A percentile compares a stretch with the other conserved stretches of the same genome.
Evolutionary conservation across 2,797 vertebrate genomes (phyloP).

Genomic region (Eupleurogrammus muticus): DNA sequence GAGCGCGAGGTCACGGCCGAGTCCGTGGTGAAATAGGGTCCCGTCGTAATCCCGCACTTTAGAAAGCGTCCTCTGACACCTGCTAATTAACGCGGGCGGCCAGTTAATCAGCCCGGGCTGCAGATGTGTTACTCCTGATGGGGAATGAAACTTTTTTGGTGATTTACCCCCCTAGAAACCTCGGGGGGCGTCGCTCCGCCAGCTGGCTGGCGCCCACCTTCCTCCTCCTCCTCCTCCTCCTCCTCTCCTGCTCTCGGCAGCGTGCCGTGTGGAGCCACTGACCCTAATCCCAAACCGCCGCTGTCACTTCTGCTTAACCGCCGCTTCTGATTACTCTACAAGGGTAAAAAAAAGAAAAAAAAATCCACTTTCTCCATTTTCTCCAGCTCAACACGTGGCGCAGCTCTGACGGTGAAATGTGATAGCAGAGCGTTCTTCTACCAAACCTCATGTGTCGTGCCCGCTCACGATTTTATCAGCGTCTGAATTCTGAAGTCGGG

Average conservation of each 20-base stretch:
- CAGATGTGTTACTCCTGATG: slow-evolving; percentile 58
- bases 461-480: slow-evolving; percentile 24
- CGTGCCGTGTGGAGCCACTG: slow-evolving; percentile 53
- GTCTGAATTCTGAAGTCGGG: slow-evolving; percentile 30
- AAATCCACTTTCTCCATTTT: slow-evolving; percentile 47
- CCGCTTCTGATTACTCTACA: slow-evolving; percentile 60
- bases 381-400: slow-evolving; percentile 41
- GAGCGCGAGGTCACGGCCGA: slow-evolving; percentile 42
- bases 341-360: slow-evolving; percentile 54
- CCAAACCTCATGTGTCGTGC: not conserved
- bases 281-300: slow-evolving; percentile 70
- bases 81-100: slow-evolving; percentile 41
- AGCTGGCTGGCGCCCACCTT: slow-evolving; percentile 52
- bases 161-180: slow-evolving; percentile 42
- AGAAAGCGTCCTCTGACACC: slow-evolving; percentile 49
- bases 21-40: slow-evolving; percentile 37
- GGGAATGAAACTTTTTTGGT: slow-evolving; percentile 37
- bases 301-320: slow-evolving; percentile 71
- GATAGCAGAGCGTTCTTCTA: slow-evolving; percentile 48
- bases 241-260: slow-evolving; percentile 23
- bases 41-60: slow-evolving; percentile 30
- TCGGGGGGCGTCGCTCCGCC: slow-evolving; percentile 37
- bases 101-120: slow-evolving; percentile 52
- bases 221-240: not conserved
- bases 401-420: slow-evolving; percentile 39